Conservation (phyloP, 35 echinoderm and acorn worm genomes). For the Lytechinus pictus region DNA sequence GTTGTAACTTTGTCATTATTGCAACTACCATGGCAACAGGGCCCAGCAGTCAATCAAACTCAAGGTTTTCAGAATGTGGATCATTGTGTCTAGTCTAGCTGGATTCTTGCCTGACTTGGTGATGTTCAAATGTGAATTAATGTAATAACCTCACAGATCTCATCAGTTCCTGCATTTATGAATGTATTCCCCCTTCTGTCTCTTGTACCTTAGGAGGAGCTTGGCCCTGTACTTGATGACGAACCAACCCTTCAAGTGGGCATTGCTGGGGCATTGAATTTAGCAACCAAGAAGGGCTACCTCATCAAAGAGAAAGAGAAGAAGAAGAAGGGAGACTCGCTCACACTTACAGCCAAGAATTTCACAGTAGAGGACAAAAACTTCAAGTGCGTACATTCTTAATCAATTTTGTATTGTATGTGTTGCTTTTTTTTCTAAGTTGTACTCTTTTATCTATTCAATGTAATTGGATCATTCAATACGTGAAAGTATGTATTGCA, state of each 20-base stretch:
- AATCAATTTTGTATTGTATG: too few species aligned
- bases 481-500: too few species aligned
- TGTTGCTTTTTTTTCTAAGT: too few species aligned
- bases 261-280: slow-evolving; percentile 72
- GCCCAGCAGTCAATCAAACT: too few species aligned
- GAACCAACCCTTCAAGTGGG: slow-evolving; percentile 62
- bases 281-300: slow-evolving; percentile 95
- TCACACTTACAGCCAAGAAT: slow-evolving; percentile 69
- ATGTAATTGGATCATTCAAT: too few species aligned
- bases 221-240: slow-evolving; percentile 62
- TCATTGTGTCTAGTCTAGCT: too few species aligned
- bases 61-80: too few species aligned
- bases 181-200: slow-evolving; percentile 27
- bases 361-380: slow-evolving; percentile 95
- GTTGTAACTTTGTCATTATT: too few species aligned
- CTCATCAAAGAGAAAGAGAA: slow-evolving; percentile 72
- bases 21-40: too few species aligned
- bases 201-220: slow-evolving; percentile 68
- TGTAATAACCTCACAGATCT: not conserved
- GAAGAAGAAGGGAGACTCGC: slow-evolving; percentile 40
- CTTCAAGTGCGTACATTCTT: slow-evolving; percentile 78
- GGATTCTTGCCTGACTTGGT: too few species aligned
- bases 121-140: not conserved
- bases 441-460: too few species aligned
- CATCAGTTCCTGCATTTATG: not conserved